These are phyloP conservation scores for Leptopilina syphax DNA, from an alignment of 2,888 invertebrate species.

Conservation along the genomic window DNA sequence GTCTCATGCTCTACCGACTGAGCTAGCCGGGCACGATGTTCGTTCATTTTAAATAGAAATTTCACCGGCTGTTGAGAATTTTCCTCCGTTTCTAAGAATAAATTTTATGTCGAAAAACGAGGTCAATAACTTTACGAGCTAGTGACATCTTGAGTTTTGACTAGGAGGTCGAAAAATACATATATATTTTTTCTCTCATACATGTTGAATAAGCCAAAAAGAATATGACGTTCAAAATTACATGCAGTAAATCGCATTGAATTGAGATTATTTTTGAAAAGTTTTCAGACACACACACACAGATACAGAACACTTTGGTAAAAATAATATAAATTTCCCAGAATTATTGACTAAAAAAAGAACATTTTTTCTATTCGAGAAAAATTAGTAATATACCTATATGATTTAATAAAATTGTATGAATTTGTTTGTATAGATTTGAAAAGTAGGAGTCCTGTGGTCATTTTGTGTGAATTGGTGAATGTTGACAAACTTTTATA, in stretches of 20 bases:
- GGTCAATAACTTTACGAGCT: constrained; percentile 31
- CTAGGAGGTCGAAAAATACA: background rate
- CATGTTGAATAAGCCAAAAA: background rate
- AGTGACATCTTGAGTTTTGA: background rate
- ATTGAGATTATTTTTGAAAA: constrained; percentile 12
- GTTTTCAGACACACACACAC: background rate
- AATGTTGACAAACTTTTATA: too few relatives aligned
- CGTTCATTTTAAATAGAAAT: background rate
- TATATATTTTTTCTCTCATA: background rate
- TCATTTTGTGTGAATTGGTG: too few relatives aligned
- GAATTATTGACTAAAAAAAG: background rate
- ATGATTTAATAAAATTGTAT: too few relatives aligned
- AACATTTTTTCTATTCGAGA: background rate
- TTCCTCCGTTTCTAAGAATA: background rate
- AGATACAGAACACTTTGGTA: background rate
- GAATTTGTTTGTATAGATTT: too few relatives aligned
- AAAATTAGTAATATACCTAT: too few relatives aligned
- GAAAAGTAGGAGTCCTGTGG: too few relatives aligned
- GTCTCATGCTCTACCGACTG: constrained; percentile 73
- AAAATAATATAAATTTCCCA: constrained; percentile 4
- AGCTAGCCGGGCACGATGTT: constrained; percentile 67
- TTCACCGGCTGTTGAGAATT: background rate
- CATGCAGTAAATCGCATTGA: background rate
- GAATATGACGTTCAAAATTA: too few relatives aligned
- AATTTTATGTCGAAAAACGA: constrained; percentile 5